Evolutionary conservation across 2,113 vertebrate species (phyloP).

Genomic region (Lycaon pictus): DNA sequence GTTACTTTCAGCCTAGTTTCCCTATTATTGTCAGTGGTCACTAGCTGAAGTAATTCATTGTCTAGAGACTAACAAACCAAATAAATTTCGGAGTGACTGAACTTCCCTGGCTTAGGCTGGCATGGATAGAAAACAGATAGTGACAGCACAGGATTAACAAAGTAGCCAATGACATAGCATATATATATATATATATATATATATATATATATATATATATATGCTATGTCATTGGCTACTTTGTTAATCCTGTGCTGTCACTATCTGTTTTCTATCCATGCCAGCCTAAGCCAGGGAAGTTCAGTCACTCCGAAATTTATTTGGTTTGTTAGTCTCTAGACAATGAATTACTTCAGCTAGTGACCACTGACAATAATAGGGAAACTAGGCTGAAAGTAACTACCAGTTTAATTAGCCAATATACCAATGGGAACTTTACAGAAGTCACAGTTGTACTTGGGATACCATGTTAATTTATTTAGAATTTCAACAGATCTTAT

Average conservation of each 20-base stretch:
- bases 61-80: slow-evolving; percentile 42
- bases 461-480: slow-evolving; percentile 62
- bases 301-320: slow-evolving; percentile 51
- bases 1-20: neutral
- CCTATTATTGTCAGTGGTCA: slow-evolving; percentile 38
- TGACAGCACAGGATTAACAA: neutral
- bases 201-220: neutral
- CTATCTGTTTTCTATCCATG: slow-evolving; percentile 17
- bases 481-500: slow-evolving; percentile 32
- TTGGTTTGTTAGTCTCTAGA: slow-evolving; percentile 42
- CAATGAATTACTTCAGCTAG: slow-evolving; percentile 44
- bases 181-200: neutral
- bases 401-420: slow-evolving; percentile 47
- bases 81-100: slow-evolving; percentile 51
- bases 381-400: neutral
- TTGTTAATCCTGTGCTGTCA: neutral
- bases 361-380: slow-evolving; percentile 38
- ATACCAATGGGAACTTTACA: slow-evolving; percentile 57
- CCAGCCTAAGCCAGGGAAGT: slow-evolving; percentile 1
- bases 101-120: slow-evolving; percentile 1
- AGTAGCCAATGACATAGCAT: neutral
- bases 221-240: neutral
- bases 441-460: slow-evolving; percentile 53
- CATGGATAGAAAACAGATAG: slow-evolving; percentile 17
- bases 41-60: slow-evolving; percentile 44